Evolutionary conservation across 2,113 vertebrate genomes (phyloP).

Genomic region (Anhinga rufa): DNA sequence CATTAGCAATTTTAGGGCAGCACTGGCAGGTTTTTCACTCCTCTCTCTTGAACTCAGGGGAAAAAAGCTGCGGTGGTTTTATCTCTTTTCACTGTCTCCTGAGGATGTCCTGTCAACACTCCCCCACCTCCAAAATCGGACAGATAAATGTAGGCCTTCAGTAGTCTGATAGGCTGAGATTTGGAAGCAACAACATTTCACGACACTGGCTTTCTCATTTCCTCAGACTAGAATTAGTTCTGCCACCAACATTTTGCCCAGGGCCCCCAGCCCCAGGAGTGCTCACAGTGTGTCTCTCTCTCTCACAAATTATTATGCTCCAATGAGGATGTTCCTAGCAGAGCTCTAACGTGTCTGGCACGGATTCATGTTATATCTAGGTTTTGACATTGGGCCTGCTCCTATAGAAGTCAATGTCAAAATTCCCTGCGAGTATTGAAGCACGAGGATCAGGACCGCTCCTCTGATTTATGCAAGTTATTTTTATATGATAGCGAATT

Average conservation of each 20-base stretch:
- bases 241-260: conserved; percentile 59
- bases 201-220: conserved; percentile 61
- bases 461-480: conserved; percentile 55
- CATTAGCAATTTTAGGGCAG: conserved; percentile 62
- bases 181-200: conserved; percentile 49
- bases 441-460: background rate
- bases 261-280: conserved; percentile 60
- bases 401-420: conserved; percentile 53
- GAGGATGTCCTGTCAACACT: conserved; percentile 47
- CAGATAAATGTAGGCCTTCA: conserved; percentile 46
- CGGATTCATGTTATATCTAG: conserved; percentile 57
- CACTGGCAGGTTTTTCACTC: conserved; percentile 48
- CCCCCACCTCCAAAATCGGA: conserved; percentile 34
- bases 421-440: background rate
- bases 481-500: conserved; percentile 45
- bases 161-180: conserved; percentile 17
- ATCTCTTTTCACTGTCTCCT: conserved; percentile 23
- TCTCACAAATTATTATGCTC: conserved; percentile 63
- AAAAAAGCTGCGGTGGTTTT: background rate
- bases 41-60: background rate
- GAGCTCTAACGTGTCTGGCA: conserved; percentile 56
- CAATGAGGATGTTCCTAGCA: conserved; percentile 59
- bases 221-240: conserved; percentile 41
- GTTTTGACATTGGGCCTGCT: conserved; percentile 61
- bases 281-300: conserved; percentile 33